Percentiles rank a stretch among this genome's conserved stretches.
Evolutionary conservation across 2,888 invertebrate genomes (phyloP).

Genomic region (Psylliodes chrysocephalus): DNA sequence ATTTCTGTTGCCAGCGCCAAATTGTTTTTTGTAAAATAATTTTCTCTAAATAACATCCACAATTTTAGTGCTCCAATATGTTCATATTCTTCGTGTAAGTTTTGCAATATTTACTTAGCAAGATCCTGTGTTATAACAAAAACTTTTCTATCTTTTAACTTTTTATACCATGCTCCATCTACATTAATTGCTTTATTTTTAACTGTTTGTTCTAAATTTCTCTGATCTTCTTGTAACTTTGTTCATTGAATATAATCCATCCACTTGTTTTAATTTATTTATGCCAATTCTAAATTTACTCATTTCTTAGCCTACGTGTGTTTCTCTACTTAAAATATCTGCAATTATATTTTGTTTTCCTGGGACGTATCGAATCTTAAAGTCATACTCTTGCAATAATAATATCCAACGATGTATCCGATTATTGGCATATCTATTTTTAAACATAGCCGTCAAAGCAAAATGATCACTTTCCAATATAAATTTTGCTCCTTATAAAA

Average conservation of each 20-base stretch:
- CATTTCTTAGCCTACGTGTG: background rate
- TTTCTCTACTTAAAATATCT: slow-evolving; percentile 6
- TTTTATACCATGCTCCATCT: background rate
- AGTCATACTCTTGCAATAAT: slow-evolving; percentile 18
- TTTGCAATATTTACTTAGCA: background rate
- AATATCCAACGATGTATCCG: slow-evolving; percentile 18
- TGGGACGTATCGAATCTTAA: slow-evolving; percentile 9
- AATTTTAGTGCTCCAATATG: background rate
- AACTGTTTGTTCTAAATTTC: background rate
- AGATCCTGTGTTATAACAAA: background rate
- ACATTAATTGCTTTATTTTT: background rate
- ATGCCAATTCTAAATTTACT: background rate
- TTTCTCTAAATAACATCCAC: background rate
- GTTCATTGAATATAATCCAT: slow-evolving; percentile 4
- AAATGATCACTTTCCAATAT: background rate
- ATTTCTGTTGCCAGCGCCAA: background rate
- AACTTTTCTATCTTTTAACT: background rate
- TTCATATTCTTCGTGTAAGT: background rate
- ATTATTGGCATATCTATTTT: slow-evolving; percentile 13
- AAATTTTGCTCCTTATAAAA: too few species aligned
- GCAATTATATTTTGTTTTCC: slow-evolving; percentile 16
- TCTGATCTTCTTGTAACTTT: background rate
- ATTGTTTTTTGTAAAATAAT: background rate
- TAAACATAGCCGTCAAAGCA: background rate
- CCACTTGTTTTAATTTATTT: background rate